Evolutionary conservation across 2,797 vertebrate genomes (phyloP), one percentile per base, ranked within the genome.

Genomic region (Cichlasoma orientale): DNA sequence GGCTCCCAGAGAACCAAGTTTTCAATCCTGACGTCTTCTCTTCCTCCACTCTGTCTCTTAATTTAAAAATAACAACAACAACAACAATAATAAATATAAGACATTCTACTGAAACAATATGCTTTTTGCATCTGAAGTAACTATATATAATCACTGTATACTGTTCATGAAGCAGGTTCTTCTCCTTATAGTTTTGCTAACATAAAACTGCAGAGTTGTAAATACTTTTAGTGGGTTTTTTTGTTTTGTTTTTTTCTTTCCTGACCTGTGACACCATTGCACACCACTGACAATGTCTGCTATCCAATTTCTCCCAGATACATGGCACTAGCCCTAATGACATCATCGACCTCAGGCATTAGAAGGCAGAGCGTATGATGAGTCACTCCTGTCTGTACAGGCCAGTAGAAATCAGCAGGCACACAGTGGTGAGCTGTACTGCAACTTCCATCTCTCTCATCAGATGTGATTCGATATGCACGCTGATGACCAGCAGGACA

Each of bases 341-440:
- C 92, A 93, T 87, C 88, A 86, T 59, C 70, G 78, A 91, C 89
- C 88, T 16, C 23, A 86, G 88, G 86, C 86, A 78, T 75, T 56
- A 53, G 72, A 50, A 21, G 71, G 75, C 66, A 86, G 84, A 84
- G 86, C 83, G 58, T 56, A 21, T 54, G 72, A 84, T 92, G 93
- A 94, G 72, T 93, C 93, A 93, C 74, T 80, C 14, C 75, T 72
- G 21, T 86, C 54, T 23, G 50, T 66, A 31, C 58, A 83, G 78
- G 57, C 63, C 71, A 74, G 80, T 80, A 82, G 70, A 79, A 86
- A 87, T 58, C 79, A 88, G 80, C 84, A 83, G 82, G 53, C 89
- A 75, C 7, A n/a, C 82, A 41, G 79, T 31, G 29, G 63, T 53
- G 66, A 79, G 72, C 74, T 13, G 9, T 73, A 73, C 72, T 80